These are phyloP conservation scores for Peromyscus eremicus DNA, from an alignment of 2,797 vertebrate genomes.

Conservation along the genomic window DNA sequence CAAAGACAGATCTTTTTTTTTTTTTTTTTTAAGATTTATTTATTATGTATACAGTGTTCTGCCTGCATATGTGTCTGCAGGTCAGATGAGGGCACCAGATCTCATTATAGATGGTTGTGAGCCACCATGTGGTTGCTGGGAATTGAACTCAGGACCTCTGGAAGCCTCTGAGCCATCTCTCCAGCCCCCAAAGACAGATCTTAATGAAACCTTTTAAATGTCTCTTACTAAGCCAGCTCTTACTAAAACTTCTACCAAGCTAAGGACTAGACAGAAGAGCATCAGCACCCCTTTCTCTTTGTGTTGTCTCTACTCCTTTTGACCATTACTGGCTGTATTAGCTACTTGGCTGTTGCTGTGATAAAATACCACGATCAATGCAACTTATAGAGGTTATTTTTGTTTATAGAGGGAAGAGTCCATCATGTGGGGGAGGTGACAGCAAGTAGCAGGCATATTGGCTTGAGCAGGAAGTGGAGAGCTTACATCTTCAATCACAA, in stretches of 20 bases:
- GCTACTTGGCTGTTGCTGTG: neutral
- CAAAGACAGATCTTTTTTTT: neutral
- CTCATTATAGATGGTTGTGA: too few species aligned
- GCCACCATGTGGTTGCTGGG: too few species aligned
- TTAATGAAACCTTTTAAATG: neutral
- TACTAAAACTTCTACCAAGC: neutral
- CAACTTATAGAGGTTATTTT: neutral
- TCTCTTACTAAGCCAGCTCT: neutral
- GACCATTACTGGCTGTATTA: neutral
- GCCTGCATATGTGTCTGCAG: too few species aligned
- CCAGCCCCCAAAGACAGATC: neutral
- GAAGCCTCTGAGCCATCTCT: too few species aligned
- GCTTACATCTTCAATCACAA: neutral
- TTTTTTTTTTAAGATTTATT: too few species aligned
- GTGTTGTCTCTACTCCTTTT: neutral
- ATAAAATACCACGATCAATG: neutral
- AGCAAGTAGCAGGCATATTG: neutral
- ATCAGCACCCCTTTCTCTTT: neutral
- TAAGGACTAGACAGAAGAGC: neutral
- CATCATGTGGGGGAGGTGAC: neutral
- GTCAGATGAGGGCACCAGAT: too few species aligned
- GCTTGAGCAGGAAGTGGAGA: neutral
- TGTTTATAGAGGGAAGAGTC: neutral
- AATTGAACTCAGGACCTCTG: too few species aligned
- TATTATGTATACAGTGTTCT: too few species aligned